A percentile compares a stretch with the other conserved stretches of the same genome.
phyloP scores from a whole-genome alignment of 2,113 vertebrate species.

The Sterna hirundo region DNA sequence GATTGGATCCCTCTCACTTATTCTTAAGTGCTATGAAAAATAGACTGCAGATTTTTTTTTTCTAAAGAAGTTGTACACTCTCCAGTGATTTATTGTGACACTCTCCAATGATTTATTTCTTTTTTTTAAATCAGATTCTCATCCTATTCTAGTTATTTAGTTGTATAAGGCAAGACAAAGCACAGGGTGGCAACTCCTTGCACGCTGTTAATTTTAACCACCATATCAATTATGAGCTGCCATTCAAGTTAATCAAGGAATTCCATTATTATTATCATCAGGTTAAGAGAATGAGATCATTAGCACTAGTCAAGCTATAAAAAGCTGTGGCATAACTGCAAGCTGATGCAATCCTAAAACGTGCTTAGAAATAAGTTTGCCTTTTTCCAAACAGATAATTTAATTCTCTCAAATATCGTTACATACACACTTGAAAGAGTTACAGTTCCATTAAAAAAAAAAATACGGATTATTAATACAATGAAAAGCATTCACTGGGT shows the following conservation, averaged over 20 bases:
- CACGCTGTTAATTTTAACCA: constrained; percentile 78
- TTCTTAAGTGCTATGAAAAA: background rate
- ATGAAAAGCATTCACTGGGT: background rate
- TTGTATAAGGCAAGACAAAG: constrained; percentile 58
- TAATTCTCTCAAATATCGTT: background rate
- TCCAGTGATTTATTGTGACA: background rate
- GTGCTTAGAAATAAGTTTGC: background rate
- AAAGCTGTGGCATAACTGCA: constrained; percentile 62
- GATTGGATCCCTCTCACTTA: background rate
- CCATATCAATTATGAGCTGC: constrained; percentile 75
- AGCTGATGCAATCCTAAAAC: constrained; percentile 23
- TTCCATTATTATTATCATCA: constrained; percentile 71
- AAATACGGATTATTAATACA: background rate
- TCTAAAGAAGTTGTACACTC: background rate
- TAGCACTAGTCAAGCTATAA: constrained; percentile 67
- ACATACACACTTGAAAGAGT: background rate
- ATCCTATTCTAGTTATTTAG: constrained; percentile 38
- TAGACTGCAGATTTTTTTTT: background rate
- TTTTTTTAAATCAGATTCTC: background rate
- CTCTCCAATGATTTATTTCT: background rate
- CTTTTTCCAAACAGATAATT: background rate
- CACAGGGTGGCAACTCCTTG: constrained; percentile 32
- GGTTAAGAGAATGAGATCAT: constrained; percentile 74
- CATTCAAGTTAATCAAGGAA: constrained; percentile 74
- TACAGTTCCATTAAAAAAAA: background rate